Evolutionary conservation across 1,140 invertebrate genomes (phyloP).

Genomic region (Drosophila pandora): DNA sequence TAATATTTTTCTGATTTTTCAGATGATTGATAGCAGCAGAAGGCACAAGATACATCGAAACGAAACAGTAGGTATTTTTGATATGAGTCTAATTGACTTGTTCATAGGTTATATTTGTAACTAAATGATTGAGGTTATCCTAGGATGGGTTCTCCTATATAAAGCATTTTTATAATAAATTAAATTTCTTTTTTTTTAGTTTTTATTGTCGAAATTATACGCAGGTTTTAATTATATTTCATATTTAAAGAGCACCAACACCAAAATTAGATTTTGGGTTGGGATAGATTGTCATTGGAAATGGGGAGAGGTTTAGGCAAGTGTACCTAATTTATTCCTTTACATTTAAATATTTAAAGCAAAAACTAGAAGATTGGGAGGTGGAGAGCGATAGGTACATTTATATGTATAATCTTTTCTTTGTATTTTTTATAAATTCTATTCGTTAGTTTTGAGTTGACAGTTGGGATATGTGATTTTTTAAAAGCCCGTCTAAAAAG

Average conservation of each 20-base stretch:
- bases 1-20: constrained; percentile 11
- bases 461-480: background rate
- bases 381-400: constrained; percentile 81
- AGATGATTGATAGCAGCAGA: constrained; percentile 44
- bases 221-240: constrained; percentile 42
- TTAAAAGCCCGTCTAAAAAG: background rate
- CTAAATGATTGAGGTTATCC: constrained; percentile 26
- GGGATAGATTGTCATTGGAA: constrained; percentile 19
- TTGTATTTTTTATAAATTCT: constrained; percentile 14
- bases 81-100: constrained; percentile 75
- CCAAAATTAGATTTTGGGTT: constrained; percentile 73
- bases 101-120: constrained; percentile 36
- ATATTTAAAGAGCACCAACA: background rate
- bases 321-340: constrained; percentile 25
- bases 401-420: constrained; percentile 73
- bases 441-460: background rate
- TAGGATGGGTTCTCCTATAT: constrained; percentile 29
- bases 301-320: constrained; percentile 23
- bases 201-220: constrained; percentile 76
- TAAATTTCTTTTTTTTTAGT: constrained; percentile 34
- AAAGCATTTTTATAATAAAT: constrained; percentile 44
- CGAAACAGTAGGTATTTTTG: constrained; percentile 35
- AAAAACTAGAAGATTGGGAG: constrained; percentile 49
- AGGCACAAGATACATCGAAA: constrained; percentile 67
- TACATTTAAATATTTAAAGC: background rate